Base-by-base conservation (phyloP, 2,888 invertebrate species). In the Germaria angustata region DNA sequence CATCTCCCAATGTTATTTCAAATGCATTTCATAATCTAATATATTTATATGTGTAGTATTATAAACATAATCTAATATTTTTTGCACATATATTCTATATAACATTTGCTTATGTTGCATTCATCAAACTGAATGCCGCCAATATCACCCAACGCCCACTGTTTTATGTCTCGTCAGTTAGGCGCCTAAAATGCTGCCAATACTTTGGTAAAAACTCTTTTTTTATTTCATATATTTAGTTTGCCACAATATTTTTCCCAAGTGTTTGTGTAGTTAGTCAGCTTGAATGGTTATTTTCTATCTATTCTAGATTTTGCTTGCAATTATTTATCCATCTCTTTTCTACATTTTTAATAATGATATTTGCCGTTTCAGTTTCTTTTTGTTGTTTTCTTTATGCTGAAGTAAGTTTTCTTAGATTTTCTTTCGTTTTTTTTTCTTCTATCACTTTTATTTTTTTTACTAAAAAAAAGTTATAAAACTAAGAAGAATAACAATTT, bases 111-210 rank as follows among this genome's bases (percentile, higher is more conserved):
- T 82, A 82, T 82, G 82, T 82, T 79, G 82, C 82, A 79, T 82
- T 82, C 82, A 76, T 82, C 79, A 79, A 82, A 79, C 75, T 59
- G 66, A 82, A 82, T 24, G 80, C 80, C 80, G 80, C 80, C 83
- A 83, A 72, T 75, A 72, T 53, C 84, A 75, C 72, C 82, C 80
- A 82, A 81, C 84, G 80, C 84, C 85, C 75, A 82, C 84, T 72
- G 80, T 75, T 72, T 81, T 80, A 75, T 84, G 85, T 85, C 85
- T 85, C 85, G 85, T 82, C 85, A 77, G 65, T 59, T 69, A 80
- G 85, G 85, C 85, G 85, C 85, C 84, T 81, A 81, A 84, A 84
- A 77, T 76, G 83, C 84, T 85, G 85, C 84, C 84, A 85, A 84
- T 66, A 85, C 59, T 84, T 84, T 82, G 76, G 59, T n/a, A 76